phyloP scores from a whole-genome alignment of 2,113 vertebrate genomes.

The Cygnus atratus region DNA sequence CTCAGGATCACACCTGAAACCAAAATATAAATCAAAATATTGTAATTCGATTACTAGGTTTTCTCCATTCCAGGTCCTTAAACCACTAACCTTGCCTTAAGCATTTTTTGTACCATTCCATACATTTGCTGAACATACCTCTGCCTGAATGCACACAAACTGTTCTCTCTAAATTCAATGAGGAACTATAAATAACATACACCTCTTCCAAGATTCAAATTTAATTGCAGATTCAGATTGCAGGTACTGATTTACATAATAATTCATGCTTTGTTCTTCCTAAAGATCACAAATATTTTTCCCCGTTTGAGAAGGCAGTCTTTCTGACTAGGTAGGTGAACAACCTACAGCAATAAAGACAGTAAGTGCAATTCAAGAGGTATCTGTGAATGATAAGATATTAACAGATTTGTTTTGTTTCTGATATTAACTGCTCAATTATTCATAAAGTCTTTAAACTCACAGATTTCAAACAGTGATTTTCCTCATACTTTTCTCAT shows the following conservation, averaged over 20 bases:
- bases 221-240: background rate
- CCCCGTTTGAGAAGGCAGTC: background rate
- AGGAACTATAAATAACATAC: background rate
- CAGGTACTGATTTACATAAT: background rate
- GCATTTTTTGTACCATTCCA: background rate
- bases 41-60: background rate
- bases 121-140: background rate
- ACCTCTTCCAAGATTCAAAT: background rate
- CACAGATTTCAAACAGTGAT: background rate
- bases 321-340: background rate
- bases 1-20: background rate
- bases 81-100: background rate
- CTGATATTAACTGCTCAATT: background rate
- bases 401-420: background rate
- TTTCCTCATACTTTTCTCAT: background rate
- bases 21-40: background rate
- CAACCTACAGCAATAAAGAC: background rate
- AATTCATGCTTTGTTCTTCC: background rate
- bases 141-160: background rate
- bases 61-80: background rate
- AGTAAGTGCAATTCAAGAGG: background rate
- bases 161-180: background rate
- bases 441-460: background rate
- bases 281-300: background rate
- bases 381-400: background rate